Percentiles rank a stretch among this genome's conserved stretches.
Conservation (phyloP, 2,797 vertebrate genomes). For the Onychomys arenicola region DNA sequence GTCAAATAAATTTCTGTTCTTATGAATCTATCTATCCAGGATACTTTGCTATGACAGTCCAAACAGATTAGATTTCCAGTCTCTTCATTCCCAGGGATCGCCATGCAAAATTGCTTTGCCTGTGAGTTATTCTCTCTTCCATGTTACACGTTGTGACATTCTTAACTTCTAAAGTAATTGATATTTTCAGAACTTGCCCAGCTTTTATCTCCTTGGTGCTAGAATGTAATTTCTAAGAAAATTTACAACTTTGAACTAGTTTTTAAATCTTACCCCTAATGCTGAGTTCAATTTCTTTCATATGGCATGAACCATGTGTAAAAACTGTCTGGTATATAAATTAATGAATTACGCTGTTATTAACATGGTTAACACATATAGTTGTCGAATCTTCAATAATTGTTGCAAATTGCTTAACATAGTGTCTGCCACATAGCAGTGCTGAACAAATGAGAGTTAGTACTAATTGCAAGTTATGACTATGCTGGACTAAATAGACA, state of each 20-base stretch:
- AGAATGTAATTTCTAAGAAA: not conserved
- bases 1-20: not conserved
- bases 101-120: not conserved
- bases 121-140: not conserved
- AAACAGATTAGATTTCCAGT: not conserved
- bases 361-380: not conserved
- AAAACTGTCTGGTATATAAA: not conserved
- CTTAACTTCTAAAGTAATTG: not conserved
- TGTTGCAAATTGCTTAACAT: constrained; percentile 12
- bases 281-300: not conserved
- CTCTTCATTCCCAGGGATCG: not conserved
- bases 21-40: not conserved
- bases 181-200: not conserved
- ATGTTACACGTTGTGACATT: not conserved
- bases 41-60: not conserved
- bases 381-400: not conserved
- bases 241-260: not conserved
- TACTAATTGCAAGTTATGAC: not conserved
- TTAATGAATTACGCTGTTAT: constrained; percentile 17
- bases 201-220: not conserved
- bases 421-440: not conserved
- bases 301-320: not conserved
- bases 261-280: not conserved
- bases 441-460: not conserved
- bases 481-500: not conserved